phyloP scores from a whole-genome alignment of 2,797 vertebrate species.

The Phoxinus dragarum region DNA sequence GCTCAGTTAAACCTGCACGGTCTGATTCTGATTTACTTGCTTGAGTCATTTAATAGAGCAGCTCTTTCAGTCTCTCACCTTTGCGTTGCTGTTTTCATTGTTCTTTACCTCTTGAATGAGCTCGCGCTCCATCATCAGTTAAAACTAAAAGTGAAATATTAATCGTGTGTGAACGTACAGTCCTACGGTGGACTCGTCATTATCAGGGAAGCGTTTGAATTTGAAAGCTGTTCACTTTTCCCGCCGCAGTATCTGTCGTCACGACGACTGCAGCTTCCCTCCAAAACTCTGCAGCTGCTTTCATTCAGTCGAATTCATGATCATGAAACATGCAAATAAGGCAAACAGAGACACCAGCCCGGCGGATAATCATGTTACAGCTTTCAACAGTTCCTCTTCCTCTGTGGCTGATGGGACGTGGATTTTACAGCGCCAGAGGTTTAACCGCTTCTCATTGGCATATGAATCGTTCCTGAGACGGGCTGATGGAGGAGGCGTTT shows the following conservation, averaged over 20 bases:
- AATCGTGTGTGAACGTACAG: not conserved
- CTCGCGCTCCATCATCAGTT: not conserved
- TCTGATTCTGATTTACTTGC: conserved; percentile 4
- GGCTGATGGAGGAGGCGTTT: not conserved
- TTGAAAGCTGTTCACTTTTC: not conserved
- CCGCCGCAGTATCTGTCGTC: not conserved
- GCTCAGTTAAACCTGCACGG: conserved; percentile 25
- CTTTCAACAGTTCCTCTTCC: conserved; percentile 27
- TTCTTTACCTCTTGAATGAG: not conserved
- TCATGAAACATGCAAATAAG: conserved; percentile 31
- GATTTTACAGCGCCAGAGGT: conserved; percentile 26
- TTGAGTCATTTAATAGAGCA: conserved; percentile 9
- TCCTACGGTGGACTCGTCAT: not conserved
- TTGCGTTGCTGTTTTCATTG: not conserved
- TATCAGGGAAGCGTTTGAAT: not conserved
- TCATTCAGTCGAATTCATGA: not conserved
- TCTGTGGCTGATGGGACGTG: not conserved
- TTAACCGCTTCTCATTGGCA: conserved; percentile 14
- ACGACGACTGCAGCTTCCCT: not conserved
- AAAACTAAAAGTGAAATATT: not conserved
- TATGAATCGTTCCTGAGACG: not conserved
- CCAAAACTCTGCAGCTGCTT: not conserved
- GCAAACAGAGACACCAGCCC: not conserved
- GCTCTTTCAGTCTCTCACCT: conserved; percentile 9
- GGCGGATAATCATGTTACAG: conserved; percentile 2